These are phyloP conservation scores for Anthophora plumipes DNA, from an alignment of 2,888 invertebrate genomes.

Conservation along the genomic window DNA sequence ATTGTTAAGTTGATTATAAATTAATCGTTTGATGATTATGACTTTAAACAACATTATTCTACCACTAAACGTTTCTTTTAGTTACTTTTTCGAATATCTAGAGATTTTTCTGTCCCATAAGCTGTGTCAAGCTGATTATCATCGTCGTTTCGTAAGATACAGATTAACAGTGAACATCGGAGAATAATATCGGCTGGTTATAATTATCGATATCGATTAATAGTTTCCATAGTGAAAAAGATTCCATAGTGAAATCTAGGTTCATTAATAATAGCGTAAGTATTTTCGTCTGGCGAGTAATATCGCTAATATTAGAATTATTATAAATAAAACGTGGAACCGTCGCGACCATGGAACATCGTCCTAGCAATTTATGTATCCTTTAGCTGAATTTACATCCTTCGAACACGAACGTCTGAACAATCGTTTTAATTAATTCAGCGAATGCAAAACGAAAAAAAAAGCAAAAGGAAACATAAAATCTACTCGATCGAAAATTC, in stretches of 20 bases:
- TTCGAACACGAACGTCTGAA: not conserved
- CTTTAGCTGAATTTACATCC: not conserved
- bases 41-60: no score
- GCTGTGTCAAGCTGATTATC: no score
- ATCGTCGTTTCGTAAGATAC: not conserved
- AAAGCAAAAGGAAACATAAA: not conserved
- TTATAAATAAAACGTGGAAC: conserved; percentile 24
- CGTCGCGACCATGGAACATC: not conserved
- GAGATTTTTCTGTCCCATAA: not conserved
- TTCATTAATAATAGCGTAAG: conserved; percentile 40
- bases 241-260: conserved; percentile 33
- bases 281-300: conserved; percentile 37
- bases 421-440: not conserved
- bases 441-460: not conserved
- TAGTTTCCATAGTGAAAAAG: conserved; percentile 17
- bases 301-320: conserved; percentile 11
- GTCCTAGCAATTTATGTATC: not conserved
- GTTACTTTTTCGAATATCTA: not conserved
- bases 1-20: no score
- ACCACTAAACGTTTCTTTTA: not conserved
- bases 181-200: not conserved
- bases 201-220: conserved; percentile 31
- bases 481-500: not conserved
- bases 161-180: no score
- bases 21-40: no score